Evolutionary conservation across 2,888 invertebrate species (phyloP), one percentile per base, ranked within the genome.

Genomic region (Eristalis arbustorum): DNA sequence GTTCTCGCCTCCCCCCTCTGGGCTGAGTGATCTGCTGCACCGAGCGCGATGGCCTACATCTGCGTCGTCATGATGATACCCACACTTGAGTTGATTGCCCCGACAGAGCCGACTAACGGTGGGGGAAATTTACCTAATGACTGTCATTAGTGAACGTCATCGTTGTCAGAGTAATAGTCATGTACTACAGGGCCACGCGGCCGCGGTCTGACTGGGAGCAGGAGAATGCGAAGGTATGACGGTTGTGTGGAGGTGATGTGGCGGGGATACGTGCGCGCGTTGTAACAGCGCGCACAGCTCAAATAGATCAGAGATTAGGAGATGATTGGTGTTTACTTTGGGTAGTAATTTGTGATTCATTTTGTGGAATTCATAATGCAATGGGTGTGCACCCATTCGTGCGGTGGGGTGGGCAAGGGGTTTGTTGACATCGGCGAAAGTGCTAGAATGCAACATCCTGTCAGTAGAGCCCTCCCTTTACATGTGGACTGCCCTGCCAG

Each of bases 121-220:
- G 49, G 71, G 57, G 61, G 31, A 80, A 67, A 71, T 67, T 80
- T 63, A 63, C 68, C 67, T 84, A 80, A 84, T 84, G 84, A 84
- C 84, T 76, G 76, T 84, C 75, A 84, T 84, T 84, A 80, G 84
- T 67, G 80, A 66, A 80, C 80, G 71, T 74, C 78, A 73, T 78
- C 73, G 68, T 83, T 56, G 64, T 62, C 18, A 28, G 28, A 59
- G 68, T 79, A 69, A 74, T 74, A 84, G 73, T 34, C 59, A 59
- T 68, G 61, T 61, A 42, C n/a, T 62, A 34, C 64, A 69, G 42
- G 73, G 72, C 72, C 57, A 37, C 31, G 13, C n/a, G 34, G 56
- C 25, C 6, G 18, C 13, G 1, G 31, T 8, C 31, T 31, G 31
- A 31, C 13, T 37, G 3, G 13, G 37, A 0, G 34, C 34, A 6